A percentile compares a stretch with the other conserved stretches of the same genome.
Evolutionary conservation across 2,888 invertebrate species (phyloP).

Genomic region (Suillia variegata): DNA sequence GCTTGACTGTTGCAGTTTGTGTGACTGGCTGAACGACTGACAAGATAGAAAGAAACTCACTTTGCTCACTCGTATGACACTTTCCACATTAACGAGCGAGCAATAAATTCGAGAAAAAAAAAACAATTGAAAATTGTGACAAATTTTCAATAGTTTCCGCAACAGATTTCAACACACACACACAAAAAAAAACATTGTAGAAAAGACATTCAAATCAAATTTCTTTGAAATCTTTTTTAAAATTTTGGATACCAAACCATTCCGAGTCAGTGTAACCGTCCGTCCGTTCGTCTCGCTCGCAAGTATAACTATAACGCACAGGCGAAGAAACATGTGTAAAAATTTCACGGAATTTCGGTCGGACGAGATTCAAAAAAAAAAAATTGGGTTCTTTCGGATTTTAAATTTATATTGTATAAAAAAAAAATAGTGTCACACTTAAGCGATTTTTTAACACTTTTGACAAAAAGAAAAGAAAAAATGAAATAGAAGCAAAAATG

Average conservation of each 20-base stretch:
- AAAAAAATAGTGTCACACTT: constrained; percentile 24
- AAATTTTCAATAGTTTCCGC: not conserved
- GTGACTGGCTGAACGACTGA: too few species aligned
- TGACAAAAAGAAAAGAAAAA: not conserved
- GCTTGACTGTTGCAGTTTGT: too few species aligned
- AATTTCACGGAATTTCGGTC: constrained; percentile 24
- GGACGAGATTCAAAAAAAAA: not conserved
- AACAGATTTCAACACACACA: not conserved
- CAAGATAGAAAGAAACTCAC: too few species aligned
- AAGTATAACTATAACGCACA: too few species aligned
- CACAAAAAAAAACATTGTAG: not conserved
- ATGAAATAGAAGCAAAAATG: too few species aligned
- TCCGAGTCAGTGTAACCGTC: too few species aligned
- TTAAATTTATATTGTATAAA: too few species aligned
- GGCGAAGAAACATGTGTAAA: constrained; percentile 25
- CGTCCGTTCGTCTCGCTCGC: not conserved
- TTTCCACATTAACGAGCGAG: not conserved
- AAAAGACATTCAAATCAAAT: not conserved
- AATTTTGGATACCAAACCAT: constrained; percentile 24
- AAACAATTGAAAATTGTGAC: too few species aligned
- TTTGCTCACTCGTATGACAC: not conserved
- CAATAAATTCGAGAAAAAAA: constrained; percentile 6
- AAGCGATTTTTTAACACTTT: constrained; percentile 30
- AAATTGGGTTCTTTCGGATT: too few species aligned
- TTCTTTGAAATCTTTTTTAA: constrained; percentile 1